Base-by-base conservation (phyloP, 2,888 invertebrate species). In the Gnatocerus cornutus region DNA sequence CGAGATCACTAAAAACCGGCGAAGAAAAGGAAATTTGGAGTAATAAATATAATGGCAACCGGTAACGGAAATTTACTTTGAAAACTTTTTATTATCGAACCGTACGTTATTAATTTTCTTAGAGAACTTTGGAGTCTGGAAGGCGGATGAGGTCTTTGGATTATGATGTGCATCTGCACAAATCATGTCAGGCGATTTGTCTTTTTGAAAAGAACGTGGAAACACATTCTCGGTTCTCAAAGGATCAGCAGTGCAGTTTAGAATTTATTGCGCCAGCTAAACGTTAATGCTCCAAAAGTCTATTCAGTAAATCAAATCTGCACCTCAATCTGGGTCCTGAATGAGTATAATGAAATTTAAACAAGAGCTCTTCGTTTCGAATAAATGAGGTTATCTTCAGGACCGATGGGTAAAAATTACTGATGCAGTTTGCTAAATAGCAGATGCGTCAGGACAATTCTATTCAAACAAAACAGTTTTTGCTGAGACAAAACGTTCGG, bases 21-120 rank as follows among this genome's bases (percentile, higher is more conserved):
- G 68, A 55, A 73, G 72, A 62, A 69, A 67, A 74, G 72, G 75
- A 79, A 79, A 79, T 77, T 78, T 78, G 33, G 73, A 73, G 80
- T 74, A 81, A 81, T 81, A 82, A 81, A 81, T 81, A 80, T 79
- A 79, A 78, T 77, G 76, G 77, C 72, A 76, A 78, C 73, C 78
- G 80, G 77, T 77, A 80, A 74, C 76, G 79, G 81, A 80, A 80
- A 82, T 82, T 81, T 78, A 80, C 80, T 81, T 82, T 78, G 79
- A 76, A 74, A 80, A 82, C 78, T 82, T 81, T 52, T 61, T 39
- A 39, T 80, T 79, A 81, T 80, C 80, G 80, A 81, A 79, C 76
- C 75, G 48, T 33, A 30, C 75, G 78, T 80, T 82, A 80, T 81
- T 81, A 81, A 81, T 81, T 80, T 76, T 73, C 71, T 59, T 59